phyloP scores from a whole-genome alignment of 2,888 invertebrate species.

The Lomographa bimaculata region DNA sequence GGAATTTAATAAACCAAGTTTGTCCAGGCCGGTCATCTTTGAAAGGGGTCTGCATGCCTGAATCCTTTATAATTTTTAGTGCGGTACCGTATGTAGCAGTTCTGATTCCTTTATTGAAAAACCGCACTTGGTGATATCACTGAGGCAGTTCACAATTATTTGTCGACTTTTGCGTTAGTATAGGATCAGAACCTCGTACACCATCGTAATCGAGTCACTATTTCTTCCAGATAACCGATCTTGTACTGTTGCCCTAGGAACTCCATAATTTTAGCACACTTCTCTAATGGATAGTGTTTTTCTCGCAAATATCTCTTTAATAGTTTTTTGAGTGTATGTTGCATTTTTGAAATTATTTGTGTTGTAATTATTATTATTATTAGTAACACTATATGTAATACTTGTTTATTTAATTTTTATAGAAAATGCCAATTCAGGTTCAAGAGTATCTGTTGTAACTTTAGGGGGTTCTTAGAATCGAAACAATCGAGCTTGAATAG shows the following conservation, averaged over 20 bases:
- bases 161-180: conserved; percentile 23
- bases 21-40: conserved; percentile 3
- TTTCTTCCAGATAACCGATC: conserved; percentile 2
- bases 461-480: too few species aligned
- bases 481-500: too few species aligned
- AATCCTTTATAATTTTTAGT: background rate
- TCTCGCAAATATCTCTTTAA: conserved; percentile 7
- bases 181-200: background rate
- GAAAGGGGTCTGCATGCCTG: background rate
- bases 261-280: conserved; percentile 8
- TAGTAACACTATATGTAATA: too few species aligned
- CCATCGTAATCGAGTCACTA: background rate
- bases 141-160: conserved; percentile 30
- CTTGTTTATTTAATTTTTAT: too few species aligned
- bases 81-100: conserved; percentile 4
- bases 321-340: conserved; percentile 6
- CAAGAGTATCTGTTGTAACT: too few species aligned
- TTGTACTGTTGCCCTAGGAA: conserved; percentile 12
- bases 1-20: conserved; percentile 1
- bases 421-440: too few species aligned
- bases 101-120: conserved; percentile 16
- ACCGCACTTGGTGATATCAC: conserved; percentile 12
- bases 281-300: background rate
- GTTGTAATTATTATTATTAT: too few species aligned
- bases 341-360: too few species aligned